A percentile compares a stretch with the other conserved stretches of the same genome.
Evolutionary conservation across 2,797 vertebrate species (phyloP).

Genomic region (Phataginus tricuspis): DNA sequence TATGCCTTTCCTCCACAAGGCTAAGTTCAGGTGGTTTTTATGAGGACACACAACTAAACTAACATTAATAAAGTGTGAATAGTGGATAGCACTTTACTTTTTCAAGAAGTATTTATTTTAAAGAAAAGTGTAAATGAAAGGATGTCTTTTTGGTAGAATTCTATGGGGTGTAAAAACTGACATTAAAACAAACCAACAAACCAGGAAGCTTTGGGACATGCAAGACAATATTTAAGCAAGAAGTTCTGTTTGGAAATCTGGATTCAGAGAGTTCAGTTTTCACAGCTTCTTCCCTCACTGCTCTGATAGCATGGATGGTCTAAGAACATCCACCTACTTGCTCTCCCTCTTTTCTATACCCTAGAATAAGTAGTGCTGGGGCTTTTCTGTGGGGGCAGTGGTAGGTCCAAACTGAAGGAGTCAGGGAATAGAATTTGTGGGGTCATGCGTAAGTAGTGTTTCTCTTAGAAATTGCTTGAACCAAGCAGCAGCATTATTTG

Average conservation of each 20-base stretch:
- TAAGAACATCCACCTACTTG: background rate
- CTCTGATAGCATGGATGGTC: background rate
- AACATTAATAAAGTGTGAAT: background rate
- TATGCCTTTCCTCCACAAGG: background rate
- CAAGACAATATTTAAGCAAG: background rate
- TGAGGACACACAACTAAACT: background rate
- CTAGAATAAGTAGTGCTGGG: background rate
- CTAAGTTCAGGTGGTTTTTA: background rate
- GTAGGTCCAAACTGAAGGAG: background rate
- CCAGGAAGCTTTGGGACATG: background rate
- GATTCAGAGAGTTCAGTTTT: background rate
- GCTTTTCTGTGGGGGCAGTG: background rate
- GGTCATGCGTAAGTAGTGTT: background rate
- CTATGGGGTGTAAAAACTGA: background rate
- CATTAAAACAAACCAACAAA: background rate
- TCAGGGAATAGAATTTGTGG: background rate
- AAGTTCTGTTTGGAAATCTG: background rate
- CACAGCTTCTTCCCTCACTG: background rate
- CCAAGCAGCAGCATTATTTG: slow-evolving; percentile 22
- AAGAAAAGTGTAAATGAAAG: background rate
- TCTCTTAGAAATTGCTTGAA: background rate
- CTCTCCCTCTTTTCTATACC: background rate
- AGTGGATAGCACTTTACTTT: background rate
- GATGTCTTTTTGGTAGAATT: background rate
- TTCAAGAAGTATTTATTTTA: background rate